phyloP scores from a whole-genome alignment of 2,113 vertebrate species.

The Notiomystis cincta region DNA sequence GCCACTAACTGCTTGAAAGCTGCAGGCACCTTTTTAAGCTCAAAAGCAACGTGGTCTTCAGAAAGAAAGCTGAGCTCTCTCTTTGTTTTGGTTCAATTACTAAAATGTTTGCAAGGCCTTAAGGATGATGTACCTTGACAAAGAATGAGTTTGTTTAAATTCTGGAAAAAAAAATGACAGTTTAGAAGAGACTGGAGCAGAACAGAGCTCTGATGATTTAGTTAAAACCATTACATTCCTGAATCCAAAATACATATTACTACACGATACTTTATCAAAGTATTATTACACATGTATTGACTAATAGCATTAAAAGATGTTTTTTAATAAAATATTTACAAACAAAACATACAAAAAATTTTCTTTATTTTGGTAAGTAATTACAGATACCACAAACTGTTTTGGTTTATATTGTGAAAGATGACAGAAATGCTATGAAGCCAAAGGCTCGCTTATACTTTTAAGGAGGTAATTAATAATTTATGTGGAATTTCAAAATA shows the following conservation, averaged over 20 bases:
- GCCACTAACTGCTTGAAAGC: slow-evolving; percentile 56
- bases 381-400: neutral
- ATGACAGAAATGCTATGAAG: neutral
- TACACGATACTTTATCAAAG: slow-evolving; percentile 58
- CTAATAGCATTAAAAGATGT: slow-evolving; percentile 65
- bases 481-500: neutral
- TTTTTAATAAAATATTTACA: slow-evolving; percentile 73
- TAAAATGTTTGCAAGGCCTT: slow-evolving; percentile 63
- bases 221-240: slow-evolving; percentile 51
- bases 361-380: slow-evolving; percentile 27
- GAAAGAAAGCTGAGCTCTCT: slow-evolving; percentile 55
- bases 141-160: slow-evolving; percentile 62
- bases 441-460: neutral
- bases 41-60: slow-evolving; percentile 31
- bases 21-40: slow-evolving; percentile 44
- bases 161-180: neutral
- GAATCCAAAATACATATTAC: slow-evolving; percentile 42
- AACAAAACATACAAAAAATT: slow-evolving; percentile 5
- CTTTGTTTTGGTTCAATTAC: slow-evolving; percentile 59
- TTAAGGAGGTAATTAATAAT: neutral
- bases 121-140: slow-evolving; percentile 45
- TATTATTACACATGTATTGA: slow-evolving; percentile 73
- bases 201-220: slow-evolving; percentile 29
- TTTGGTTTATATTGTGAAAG: neutral
- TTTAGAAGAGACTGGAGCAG: slow-evolving; percentile 27